Percentiles rank a stretch among this genome's conserved stretches.
phyloP scores from a whole-genome alignment of 2,888 invertebrate species.

The Dryobota labecula region DNA sequence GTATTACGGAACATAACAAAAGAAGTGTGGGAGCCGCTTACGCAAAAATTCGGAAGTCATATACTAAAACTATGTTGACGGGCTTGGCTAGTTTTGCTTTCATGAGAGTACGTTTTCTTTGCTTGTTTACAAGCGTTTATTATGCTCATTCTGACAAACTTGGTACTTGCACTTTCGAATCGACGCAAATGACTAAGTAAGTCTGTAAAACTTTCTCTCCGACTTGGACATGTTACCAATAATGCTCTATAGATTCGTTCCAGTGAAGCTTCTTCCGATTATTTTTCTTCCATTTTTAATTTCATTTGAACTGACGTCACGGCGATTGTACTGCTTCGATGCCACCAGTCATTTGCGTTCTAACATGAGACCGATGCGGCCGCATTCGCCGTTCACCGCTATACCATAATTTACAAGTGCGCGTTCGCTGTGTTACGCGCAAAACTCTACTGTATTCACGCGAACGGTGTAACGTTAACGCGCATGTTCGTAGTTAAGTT shows the following conservation, averaged over 20 bases:
- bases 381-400: slow-evolving; percentile 72
- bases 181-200: slow-evolving; percentile 76
- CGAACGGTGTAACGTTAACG: slow-evolving; percentile 69
- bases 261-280: slow-evolving; percentile 77
- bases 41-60: slow-evolving; percentile 66
- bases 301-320: slow-evolving; percentile 84
- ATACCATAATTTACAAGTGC: slow-evolving; percentile 67
- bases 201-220: slow-evolving; percentile 79
- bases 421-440: slow-evolving; percentile 70
- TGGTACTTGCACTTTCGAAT: slow-evolving; percentile 86
- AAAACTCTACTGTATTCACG: slow-evolving; percentile 64
- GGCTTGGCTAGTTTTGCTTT: slow-evolving; percentile 18
- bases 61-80: slow-evolving; percentile 10
- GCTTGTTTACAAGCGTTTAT: slow-evolving; percentile 59
- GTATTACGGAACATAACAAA: slow-evolving; percentile 59
- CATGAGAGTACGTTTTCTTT: slow-evolving; percentile 35
- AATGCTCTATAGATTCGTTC: slow-evolving; percentile 78
- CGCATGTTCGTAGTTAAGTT: slow-evolving; percentile 70
- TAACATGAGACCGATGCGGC: slow-evolving; percentile 82
- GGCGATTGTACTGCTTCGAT: slow-evolving; percentile 80
- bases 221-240: slow-evolving; percentile 75
- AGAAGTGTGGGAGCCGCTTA: slow-evolving; percentile 61
- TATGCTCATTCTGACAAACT: slow-evolving; percentile 58
- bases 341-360: slow-evolving; percentile 80
- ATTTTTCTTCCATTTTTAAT: slow-evolving; percentile 78